Evolutionary conservation across 1,140 invertebrate genomes (phyloP).

Genomic region (Thaumetopoea pityocampa): DNA sequence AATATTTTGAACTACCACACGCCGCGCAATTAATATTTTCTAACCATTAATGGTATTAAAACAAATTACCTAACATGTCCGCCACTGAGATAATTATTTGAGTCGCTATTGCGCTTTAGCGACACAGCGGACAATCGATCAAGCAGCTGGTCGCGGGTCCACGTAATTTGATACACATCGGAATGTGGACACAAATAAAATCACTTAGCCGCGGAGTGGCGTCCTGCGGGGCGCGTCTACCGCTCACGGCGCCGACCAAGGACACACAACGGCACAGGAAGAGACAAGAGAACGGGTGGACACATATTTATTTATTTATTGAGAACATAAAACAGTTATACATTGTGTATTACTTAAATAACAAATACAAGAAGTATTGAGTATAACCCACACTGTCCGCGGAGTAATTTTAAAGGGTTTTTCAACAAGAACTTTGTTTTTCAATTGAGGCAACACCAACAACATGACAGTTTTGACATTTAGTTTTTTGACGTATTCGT

Average conservation of each 20-base stretch:
- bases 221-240: slow-evolving; percentile 54
- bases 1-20: too few species aligned
- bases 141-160: slow-evolving; percentile 60
- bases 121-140: slow-evolving; percentile 51
- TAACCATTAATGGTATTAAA: not conserved
- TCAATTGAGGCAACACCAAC: too few species aligned
- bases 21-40: too few species aligned
- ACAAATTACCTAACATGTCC: slow-evolving; percentile 3
- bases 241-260: slow-evolving; percentile 30
- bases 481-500: too few species aligned
- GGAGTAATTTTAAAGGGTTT: too few species aligned
- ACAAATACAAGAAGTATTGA: too few species aligned
- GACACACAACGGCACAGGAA: slow-evolving; percentile 33
- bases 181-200: slow-evolving; percentile 72
- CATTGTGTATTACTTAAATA: not conserved
- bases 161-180: slow-evolving; percentile 68
- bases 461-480: too few species aligned
- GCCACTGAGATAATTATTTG: slow-evolving; percentile 41
- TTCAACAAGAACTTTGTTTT: too few species aligned
- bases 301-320: slow-evolving; percentile 3
- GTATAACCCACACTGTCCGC: too few species aligned
- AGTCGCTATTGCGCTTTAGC: slow-evolving; percentile 56
- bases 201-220: slow-evolving; percentile 66
- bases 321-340: too few species aligned
- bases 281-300: slow-evolving; percentile 2